Base-by-base conservation (phyloP, 2,888 invertebrate genomes). In the Abrostola tripartita region DNA sequence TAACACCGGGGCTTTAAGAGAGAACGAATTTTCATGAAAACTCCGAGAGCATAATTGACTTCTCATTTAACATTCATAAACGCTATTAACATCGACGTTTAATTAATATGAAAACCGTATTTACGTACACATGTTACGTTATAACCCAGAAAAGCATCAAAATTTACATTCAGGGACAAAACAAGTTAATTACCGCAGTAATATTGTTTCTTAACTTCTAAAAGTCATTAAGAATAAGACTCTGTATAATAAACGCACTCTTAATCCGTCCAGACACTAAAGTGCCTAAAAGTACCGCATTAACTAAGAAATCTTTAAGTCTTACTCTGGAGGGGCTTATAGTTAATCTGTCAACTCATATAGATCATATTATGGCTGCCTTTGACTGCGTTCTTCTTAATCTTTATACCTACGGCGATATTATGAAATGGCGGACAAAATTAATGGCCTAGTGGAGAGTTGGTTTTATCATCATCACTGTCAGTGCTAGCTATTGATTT, bases 261-360 rank as follows among this genome's bases (percentile, higher is more conserved):
- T 14, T 61, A 55, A 50, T 53, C 52, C 42, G 24, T 40, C 38
- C 11, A 11, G 36, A 52, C n/a, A 42, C 53, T 36, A 14, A 52
- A 50, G 38, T 49, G 55, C 49, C 35, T 56, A 44, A 59, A 24
- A 54, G 41, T 44, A 53, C 68, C 62, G 61, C 76, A 71, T 80
- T 73, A 78, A 66, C 63, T 80, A 79, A 71, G 71, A 79, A 73
- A 74, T 77, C 76, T 63, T 24, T 54, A 79, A 76, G 67, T 57
- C 73, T 62, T 61, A n/a, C 55, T 53, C 66, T 68, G 59, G 63
- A 70, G 68, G 72, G 37, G 68, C 79, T 81, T 76, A 74, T 54
- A 78, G 72, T 79, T 85, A 83, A 81, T 82, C 84, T 77, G 71
- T 68, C 63, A 79, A 68, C 78, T 82, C 74, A 58, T 79, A 73